Evolutionary conservation across 2,888 invertebrate genomes (phyloP).

Genomic region (Glaucopsyche alexis): DNA sequence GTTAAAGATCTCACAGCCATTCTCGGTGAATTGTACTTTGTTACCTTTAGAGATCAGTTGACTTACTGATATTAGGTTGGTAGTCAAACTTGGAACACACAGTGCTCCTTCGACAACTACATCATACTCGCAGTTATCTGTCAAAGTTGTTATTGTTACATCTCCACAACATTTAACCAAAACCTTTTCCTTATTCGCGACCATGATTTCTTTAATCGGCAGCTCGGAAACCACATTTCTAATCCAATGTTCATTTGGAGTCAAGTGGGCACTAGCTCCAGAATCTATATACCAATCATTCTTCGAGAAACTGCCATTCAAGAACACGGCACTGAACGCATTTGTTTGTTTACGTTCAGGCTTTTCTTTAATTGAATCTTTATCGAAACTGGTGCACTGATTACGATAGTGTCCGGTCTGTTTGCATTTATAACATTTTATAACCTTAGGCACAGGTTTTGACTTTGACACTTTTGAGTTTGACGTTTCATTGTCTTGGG

Average conservation of each 20-base stretch:
- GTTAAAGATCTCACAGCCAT: slow-evolving; percentile 41
- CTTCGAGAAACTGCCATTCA: slow-evolving; percentile 41
- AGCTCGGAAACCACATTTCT: slow-evolving; percentile 32
- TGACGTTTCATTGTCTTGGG: slow-evolving; percentile 31
- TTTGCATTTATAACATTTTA: slow-evolving; percentile 38
- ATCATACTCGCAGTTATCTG: slow-evolving; percentile 33
- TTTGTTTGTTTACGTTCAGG: slow-evolving; percentile 38
- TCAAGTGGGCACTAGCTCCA: slow-evolving; percentile 40
- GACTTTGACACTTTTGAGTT: slow-evolving; percentile 35
- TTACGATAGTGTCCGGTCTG: slow-evolving; percentile 20
- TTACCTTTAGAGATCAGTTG: slow-evolving; percentile 41
- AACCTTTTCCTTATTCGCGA: slow-evolving; percentile 35
- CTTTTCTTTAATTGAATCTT: slow-evolving; percentile 30
- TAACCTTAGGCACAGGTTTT: slow-evolving; percentile 34
- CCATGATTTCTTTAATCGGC: slow-evolving; percentile 34
- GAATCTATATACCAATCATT: slow-evolving; percentile 42
- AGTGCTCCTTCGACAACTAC: slow-evolving; percentile 36
- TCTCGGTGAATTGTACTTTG: slow-evolving; percentile 37
- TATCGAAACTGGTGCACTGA: no score
- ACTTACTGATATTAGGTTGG: slow-evolving; percentile 37
- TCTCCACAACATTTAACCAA: slow-evolving; percentile 35
- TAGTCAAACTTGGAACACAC: slow-evolving; percentile 37
- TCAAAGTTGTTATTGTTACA: slow-evolving; percentile 34
- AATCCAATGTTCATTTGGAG: slow-evolving; percentile 35
- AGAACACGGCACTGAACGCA: slow-evolving; percentile 42